Evolutionary conservation across 2,888 invertebrate species (phyloP).

Genomic region (Troides oblongomaculatus): DNA sequence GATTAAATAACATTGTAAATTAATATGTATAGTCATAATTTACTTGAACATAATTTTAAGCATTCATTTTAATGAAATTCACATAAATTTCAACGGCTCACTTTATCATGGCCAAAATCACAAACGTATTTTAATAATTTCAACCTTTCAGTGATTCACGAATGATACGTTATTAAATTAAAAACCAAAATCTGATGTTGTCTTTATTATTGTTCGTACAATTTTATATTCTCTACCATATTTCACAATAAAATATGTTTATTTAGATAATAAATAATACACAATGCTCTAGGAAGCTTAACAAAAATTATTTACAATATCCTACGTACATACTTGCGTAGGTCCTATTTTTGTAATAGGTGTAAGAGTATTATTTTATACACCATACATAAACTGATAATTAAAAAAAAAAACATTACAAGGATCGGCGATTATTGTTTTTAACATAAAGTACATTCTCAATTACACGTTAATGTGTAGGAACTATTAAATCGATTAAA

Average conservation of each 20-base stretch:
- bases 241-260: constrained; percentile 55
- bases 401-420: constrained; percentile 10
- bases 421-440: neutral
- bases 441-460: constrained; percentile 14
- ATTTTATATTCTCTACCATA: constrained; percentile 55
- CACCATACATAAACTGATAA: constrained; percentile 26
- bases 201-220: constrained; percentile 49
- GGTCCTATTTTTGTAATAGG: constrained; percentile 26
- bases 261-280: constrained; percentile 68
- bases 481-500: constrained; percentile 59
- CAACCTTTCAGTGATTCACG: neutral
- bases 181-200: constrained; percentile 30
- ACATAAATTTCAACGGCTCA: neutral
- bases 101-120: no score
- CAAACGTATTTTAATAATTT: neutral
- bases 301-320: constrained; percentile 58
- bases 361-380: constrained; percentile 24
- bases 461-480: constrained; percentile 41
- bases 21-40: no score
- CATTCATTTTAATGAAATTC: neutral
- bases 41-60: no score
- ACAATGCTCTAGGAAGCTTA: constrained; percentile 55
- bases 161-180: constrained; percentile 5
- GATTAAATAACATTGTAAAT: no score
- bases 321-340: constrained; percentile 9